These are phyloP conservation scores for Trematomus loennbergii DNA, from an alignment of 2,113 vertebrate species.

Conservation along the genomic window DNA sequence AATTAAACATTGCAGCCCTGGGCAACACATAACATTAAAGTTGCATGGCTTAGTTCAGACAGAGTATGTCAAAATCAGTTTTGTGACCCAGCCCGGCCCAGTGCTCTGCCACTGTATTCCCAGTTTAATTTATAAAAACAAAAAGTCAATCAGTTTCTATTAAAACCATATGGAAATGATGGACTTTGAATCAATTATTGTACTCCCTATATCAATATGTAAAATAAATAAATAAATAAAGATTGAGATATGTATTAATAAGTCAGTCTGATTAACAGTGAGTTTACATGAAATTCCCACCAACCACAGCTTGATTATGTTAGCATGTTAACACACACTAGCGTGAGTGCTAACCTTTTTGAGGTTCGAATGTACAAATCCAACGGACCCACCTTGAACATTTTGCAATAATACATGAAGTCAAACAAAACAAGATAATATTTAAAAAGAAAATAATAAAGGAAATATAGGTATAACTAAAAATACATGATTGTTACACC, in stretches of 20 bases:
- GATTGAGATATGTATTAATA: constrained; percentile 35
- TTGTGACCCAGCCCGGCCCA: constrained; percentile 51
- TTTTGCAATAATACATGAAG: too few species aligned
- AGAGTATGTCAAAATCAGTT: constrained; percentile 67
- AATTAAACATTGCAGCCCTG: constrained; percentile 81
- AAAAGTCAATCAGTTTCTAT: not conserved
- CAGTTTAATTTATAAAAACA: constrained; percentile 45
- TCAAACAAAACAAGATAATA: too few species aligned
- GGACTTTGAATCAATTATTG: constrained; percentile 7
- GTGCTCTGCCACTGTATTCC: constrained; percentile 26
- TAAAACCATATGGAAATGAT: constrained; percentile 21
- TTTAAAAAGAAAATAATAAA: too few species aligned
- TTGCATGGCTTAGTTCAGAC: constrained; percentile 76
- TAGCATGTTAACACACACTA: too few species aligned
- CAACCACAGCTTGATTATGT: not conserved
- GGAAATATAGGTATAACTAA: too few species aligned
- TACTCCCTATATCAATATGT: constrained; percentile 25
- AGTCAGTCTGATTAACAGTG: constrained; percentile 1
- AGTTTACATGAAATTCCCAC: not conserved
- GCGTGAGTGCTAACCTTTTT: too few species aligned
- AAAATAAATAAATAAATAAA: too few species aligned
- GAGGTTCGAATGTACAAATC: too few species aligned
- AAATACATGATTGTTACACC: too few species aligned
- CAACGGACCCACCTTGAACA: too few species aligned
- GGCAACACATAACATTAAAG: constrained; percentile 78